Percentiles rank a stretch among this genome's conserved stretches.
Conservation (phyloP, 2,888 invertebrate species). For the Zonitis immaculata region DNA sequence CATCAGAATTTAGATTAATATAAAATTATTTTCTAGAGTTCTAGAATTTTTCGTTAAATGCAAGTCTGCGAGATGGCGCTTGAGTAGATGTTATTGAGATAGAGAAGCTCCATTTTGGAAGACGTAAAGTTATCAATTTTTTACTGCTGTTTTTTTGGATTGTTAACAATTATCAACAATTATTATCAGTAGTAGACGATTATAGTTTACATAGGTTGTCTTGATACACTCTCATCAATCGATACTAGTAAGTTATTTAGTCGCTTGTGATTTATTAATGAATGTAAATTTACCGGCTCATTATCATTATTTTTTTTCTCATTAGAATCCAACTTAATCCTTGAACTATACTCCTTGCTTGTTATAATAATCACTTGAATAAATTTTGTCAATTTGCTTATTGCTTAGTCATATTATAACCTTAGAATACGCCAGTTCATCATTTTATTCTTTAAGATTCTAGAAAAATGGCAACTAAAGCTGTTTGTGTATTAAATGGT, state of each 20-base stretch:
- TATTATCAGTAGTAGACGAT: too few relatives aligned
- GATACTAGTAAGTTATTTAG: too few relatives aligned
- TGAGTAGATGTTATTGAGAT: background rate
- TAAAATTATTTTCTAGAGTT: background rate
- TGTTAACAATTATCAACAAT: too few relatives aligned
- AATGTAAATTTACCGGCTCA: background rate
- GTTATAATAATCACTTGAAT: background rate
- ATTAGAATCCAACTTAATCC: background rate
- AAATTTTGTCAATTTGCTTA: background rate
- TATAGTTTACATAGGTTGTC: too few relatives aligned
- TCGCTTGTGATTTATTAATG: too few relatives aligned
- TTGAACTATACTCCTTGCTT: background rate
- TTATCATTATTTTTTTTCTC: background rate
- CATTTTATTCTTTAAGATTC: constrained; percentile 5
- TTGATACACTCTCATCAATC: too few relatives aligned
- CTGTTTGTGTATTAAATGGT: constrained; percentile 82
- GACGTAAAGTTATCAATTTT: background rate
- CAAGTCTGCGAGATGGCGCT: background rate
- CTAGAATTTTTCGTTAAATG: background rate
- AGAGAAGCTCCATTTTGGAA: background rate
- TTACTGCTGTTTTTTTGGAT: background rate
- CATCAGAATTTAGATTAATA: too few relatives aligned
- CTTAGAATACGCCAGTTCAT: background rate
- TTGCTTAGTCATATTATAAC: background rate
- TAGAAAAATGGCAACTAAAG: constrained; percentile 61